Base-by-base conservation (phyloP, 2,797 vertebrate species). In the Chrosomus eos region DNA sequence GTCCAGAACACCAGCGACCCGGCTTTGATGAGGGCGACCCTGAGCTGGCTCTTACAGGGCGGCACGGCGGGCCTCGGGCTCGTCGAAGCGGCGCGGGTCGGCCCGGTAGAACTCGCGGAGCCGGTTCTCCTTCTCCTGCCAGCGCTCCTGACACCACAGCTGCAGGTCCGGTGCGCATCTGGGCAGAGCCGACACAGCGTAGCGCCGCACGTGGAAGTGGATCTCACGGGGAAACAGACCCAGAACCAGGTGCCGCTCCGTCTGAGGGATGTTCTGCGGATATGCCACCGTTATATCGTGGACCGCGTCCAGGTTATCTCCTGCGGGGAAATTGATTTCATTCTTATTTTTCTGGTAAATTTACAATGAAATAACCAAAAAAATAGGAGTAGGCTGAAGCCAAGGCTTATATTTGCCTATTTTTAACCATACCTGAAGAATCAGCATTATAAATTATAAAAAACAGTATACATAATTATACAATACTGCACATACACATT, bases 251-350 rank as follows among this genome's bases (percentile, higher is more conserved):
- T 99, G 96, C 84, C 95, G 96, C 94, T 99, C 98, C 0, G 97
- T 98, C 90, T 99, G 98, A 66, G 98, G 98, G 91, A 98, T 97
- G 93, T 97, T 99, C 88, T 97, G 95, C 9, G 98, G 98, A 88
- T 99, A 99, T 0, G 98, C 98, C 89, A 99, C 98, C 0, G 98
- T 99, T 83, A 99, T 95, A 88, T 99, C 98, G 40, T 99, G 98
- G 85, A 99, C 93, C 0, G 98, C 98, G 85, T 99, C 97, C 0
- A 99, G 95, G 89, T 98, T 98, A 90, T 96, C 94, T 79, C 97
- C 98, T 99, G 88, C 3, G 11, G 16, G 16, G 9, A 23, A 45
- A 48, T n/a, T n/a, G n/a, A n/a, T n/a, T n/a, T n/a, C n/a, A n/a
- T n/a, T n/a, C n/a, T n/a, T n/a, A n/a, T n/a, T n/a, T n/a, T n/a